These are phyloP conservation scores for Sporophila hypoxantha DNA, from an alignment of 2,113 vertebrate genomes.

Conservation along the genomic window DNA sequence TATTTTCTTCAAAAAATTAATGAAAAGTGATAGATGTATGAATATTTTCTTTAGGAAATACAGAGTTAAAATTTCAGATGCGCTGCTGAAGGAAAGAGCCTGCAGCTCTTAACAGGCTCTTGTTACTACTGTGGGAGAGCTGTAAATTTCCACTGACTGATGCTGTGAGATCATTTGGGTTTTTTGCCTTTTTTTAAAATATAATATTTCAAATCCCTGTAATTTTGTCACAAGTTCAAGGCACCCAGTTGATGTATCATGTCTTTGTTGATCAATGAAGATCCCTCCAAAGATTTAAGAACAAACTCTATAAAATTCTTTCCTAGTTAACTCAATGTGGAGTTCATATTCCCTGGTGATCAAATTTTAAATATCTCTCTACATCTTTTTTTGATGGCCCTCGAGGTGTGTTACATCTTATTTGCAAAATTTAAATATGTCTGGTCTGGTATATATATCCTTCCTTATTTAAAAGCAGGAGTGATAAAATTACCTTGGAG, in stretches of 20 bases:
- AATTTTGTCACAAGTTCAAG: background rate
- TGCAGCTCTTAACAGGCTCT: background rate
- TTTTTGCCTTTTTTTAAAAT: background rate
- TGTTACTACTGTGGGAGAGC: background rate
- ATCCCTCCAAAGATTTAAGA: background rate
- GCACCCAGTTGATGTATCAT: background rate
- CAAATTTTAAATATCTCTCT: background rate
- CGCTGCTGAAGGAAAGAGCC: background rate
- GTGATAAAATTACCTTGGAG: background rate
- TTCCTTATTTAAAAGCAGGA: background rate
- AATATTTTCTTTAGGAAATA: background rate
- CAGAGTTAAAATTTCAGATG: background rate
- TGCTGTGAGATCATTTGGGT: background rate
- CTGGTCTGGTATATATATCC: background rate
- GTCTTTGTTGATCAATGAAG: background rate
- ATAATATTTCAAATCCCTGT: background rate
- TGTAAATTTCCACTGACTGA: background rate
- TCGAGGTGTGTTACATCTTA: background rate
- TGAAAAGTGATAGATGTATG: background rate
- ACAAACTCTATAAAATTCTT: background rate
- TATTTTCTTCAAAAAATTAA: slow-evolving; percentile 17
- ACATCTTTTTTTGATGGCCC: background rate
- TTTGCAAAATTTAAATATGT: background rate
- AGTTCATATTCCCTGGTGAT: background rate
- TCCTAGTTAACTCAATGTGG: background rate